Evolutionary conservation across 2,888 invertebrate genomes (phyloP), one percentile per base, ranked within the genome.

Genomic region (Neocrepidodera transversa): DNA sequence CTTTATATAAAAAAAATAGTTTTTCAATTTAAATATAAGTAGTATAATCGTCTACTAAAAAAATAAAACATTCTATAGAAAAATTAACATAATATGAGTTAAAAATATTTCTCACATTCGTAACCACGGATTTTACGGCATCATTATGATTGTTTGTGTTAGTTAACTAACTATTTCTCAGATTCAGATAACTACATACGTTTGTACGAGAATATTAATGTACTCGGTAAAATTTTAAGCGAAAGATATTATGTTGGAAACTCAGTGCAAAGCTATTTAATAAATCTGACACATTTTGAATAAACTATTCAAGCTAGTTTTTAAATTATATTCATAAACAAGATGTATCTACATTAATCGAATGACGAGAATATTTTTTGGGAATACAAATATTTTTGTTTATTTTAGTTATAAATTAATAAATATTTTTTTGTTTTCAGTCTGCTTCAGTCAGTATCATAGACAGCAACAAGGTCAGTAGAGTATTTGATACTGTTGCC

Each of bases 401-500:
- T 17, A 50, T 58, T 56, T 45, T 28, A 28, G 13, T 48, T 2
- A 32, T n/a, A 17, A 48, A 30, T 48, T 60, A 58, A 48, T 62
- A 36, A 60, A 51, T 62, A 49, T 58, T 68, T 66, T n/a, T 70
- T 74, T 67, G 66, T 73, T 75, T 75, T 69, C 75, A 75, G 75
- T 75, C 75, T 10, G 64, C 75, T 52, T 75, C 75, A 68, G 75
- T 75, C 71, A 75, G 75, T 75, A 74, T 74, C 69, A 74, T 75
- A 73, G 74, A 75, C 71, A 71, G 68, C 69, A 70, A 68, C 64
- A 72, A 73, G 73, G 74, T 74, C 73, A 74, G 73, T 73, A 72
- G 71, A 71, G 72, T 71, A 74, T 73, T 71, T 70, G 64, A 70
- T 71, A 69, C 64, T 71, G 73, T 74, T 74, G 73, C 74, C 74